These are phyloP conservation scores for Kryptolebias marmoratus DNA, from an alignment of 2,113 vertebrate genomes.

Conservation along the genomic window DNA sequence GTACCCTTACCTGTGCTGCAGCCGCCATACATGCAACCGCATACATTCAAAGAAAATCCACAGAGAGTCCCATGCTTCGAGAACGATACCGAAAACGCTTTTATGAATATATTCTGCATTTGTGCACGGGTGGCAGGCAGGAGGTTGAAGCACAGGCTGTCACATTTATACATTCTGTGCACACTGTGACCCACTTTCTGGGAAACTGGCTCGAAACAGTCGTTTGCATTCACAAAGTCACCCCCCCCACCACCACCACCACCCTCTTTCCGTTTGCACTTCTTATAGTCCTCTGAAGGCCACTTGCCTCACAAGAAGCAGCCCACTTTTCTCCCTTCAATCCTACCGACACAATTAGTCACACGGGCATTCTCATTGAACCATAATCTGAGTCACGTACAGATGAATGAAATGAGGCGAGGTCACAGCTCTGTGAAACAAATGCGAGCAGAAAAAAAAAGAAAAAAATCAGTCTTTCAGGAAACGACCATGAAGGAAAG, in stretches of 20 bases:
- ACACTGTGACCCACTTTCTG: conserved; percentile 55
- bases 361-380: background rate
- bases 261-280: background rate
- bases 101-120: conserved; percentile 21
- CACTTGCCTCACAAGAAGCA: background rate
- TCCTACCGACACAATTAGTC: background rate
- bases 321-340: conserved; percentile 1
- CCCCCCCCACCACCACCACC: background rate
- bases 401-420: conserved; percentile 5
- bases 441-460: background rate
- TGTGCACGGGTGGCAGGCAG: background rate
- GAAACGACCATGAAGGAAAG: conserved; percentile 2
- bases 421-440: conserved; percentile 18
- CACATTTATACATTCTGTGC: conserved; percentile 11
- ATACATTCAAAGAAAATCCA: background rate
- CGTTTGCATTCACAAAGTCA: conserved; percentile 39
- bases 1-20: background rate
- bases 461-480: conserved; percentile 6
- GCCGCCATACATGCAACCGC: background rate
- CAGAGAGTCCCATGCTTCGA: background rate
- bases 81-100: conserved; percentile 1
- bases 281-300: conserved; percentile 12
- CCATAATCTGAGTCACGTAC: background rate
- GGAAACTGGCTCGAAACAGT: conserved; percentile 38
- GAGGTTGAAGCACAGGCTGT: conserved; percentile 1